A percentile compares a stretch with the other conserved stretches of the same genome.
These are phyloP conservation scores for Linnaemya tessellans DNA, from an alignment of 2,888 invertebrate species.

Conservation along the genomic window DNA sequence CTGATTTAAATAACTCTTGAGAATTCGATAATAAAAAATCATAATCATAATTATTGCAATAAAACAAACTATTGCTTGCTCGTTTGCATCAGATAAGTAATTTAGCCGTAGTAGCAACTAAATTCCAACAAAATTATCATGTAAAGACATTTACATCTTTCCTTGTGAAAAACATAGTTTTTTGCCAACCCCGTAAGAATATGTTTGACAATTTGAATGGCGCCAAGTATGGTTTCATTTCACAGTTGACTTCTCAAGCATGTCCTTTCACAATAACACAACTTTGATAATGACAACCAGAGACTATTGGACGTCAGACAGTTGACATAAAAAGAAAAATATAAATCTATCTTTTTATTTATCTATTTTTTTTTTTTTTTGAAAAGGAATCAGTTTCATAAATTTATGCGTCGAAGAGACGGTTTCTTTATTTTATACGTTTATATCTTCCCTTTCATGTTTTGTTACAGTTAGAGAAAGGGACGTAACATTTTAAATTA, in stretches of 20 bases:
- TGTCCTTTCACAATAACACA: conserved; percentile 17
- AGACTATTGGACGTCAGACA: conserved; percentile 65
- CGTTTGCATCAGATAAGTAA: conserved; percentile 27
- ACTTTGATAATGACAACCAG: conserved; percentile 40
- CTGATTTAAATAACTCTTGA: not conserved
- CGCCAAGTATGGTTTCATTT: conserved; percentile 81
- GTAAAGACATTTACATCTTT: not conserved
- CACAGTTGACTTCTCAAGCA: conserved; percentile 55
- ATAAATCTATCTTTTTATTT: too few relatives aligned
- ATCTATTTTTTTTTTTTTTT: too few relatives aligned
- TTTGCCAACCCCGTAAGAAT: not conserved
- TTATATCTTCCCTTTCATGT: not conserved
- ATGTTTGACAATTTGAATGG: conserved; percentile 74
- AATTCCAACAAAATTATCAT: not conserved
- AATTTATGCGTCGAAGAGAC: not conserved
- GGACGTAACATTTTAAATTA: not conserved
- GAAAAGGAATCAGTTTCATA: conserved; percentile 22
- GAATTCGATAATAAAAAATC: not conserved
- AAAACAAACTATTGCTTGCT: not conserved
- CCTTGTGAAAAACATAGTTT: not conserved
- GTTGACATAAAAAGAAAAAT: conserved; percentile 16
- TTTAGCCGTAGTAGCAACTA: not conserved
- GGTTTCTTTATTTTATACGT: not conserved
- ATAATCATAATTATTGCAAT: not conserved
- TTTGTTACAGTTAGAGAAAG: too few relatives aligned